Conservation (phyloP, 2,888 invertebrate species). For the Lottia gigantea region DNA sequence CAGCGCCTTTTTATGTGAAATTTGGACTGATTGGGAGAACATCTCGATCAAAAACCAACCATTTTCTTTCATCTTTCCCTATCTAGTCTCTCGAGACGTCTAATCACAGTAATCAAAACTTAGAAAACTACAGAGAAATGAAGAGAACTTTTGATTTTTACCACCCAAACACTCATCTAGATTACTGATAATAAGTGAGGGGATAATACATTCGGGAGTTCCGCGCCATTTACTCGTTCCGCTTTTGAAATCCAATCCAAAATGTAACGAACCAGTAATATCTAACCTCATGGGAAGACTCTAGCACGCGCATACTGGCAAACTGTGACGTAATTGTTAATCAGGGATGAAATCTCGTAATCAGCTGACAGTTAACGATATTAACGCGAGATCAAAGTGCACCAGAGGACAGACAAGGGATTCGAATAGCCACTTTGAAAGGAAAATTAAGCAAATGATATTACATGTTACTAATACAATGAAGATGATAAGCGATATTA, state of each 20-base stretch:
- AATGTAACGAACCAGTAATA: neutral
- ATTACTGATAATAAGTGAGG: conserved; percentile 9
- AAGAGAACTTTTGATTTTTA: neutral
- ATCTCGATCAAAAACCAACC: neutral
- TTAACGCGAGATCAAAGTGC: conserved; percentile 9
- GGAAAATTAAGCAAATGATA: too few relatives aligned
- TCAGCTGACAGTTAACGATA: conserved; percentile 10
- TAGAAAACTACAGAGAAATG: neutral
- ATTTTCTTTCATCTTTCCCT: neutral
- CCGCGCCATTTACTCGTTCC: conserved; percentile 2
- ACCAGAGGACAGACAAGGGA: neutral
- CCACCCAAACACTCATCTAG: conserved; percentile 7
- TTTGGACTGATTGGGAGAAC: too few relatives aligned
- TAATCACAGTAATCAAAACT: conserved; percentile 4
- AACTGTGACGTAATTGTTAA: conserved; percentile 11
- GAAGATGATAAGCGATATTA: too few relatives aligned
- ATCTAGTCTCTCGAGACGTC: neutral
- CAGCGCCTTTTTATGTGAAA: too few relatives aligned
- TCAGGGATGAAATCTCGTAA: conserved; percentile 11
- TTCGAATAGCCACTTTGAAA: neutral
- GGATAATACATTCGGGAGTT: conserved; percentile 2
- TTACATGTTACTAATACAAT: too few relatives aligned
- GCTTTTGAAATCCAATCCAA: conserved; percentile 9
- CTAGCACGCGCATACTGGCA: neutral
- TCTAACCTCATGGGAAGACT: conserved; percentile 1